Evolutionary conservation across 2,113 vertebrate species (phyloP).

Genomic region (Eulemur macaco): DNA sequence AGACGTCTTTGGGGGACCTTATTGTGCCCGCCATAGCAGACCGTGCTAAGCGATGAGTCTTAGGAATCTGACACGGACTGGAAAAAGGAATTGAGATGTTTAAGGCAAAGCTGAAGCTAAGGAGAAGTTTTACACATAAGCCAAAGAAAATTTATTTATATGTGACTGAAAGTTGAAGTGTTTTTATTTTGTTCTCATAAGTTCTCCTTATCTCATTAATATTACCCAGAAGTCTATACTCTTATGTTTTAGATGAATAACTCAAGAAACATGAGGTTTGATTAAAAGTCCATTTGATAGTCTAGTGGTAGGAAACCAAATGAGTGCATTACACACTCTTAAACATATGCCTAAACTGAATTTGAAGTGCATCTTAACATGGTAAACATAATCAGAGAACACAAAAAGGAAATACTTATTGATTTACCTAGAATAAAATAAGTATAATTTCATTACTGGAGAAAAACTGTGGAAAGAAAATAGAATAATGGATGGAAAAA

Average conservation of each 20-base stretch:
- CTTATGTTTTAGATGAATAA: neutral
- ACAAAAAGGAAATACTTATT: neutral
- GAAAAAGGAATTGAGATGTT: neutral
- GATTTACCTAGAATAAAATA: constrained; percentile 46
- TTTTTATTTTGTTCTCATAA: constrained; percentile 24
- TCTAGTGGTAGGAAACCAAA: constrained; percentile 6
- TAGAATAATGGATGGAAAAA: constrained; percentile 27
- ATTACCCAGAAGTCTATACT: neutral
- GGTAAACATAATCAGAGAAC: constrained; percentile 15
- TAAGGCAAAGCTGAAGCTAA: neutral
- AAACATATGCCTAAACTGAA: constrained; percentile 32
- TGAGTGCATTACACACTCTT: neutral
- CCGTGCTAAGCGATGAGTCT: neutral
- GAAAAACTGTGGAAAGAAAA: constrained; percentile 40
- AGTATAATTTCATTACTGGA: constrained; percentile 31
- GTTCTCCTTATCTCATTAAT: neutral
- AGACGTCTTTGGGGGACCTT: neutral
- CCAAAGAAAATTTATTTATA: neutral
- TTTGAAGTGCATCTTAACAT: constrained; percentile 31
- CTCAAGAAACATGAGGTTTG: neutral
- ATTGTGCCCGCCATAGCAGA: neutral
- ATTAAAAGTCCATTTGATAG: constrained; percentile 11
- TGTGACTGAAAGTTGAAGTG: neutral
- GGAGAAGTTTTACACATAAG: neutral
- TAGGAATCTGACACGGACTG: neutral